Percentiles rank a stretch among this genome's conserved stretches.
Conservation (phyloP, 2,888 invertebrate species). For the Laothoe populi region DNA sequence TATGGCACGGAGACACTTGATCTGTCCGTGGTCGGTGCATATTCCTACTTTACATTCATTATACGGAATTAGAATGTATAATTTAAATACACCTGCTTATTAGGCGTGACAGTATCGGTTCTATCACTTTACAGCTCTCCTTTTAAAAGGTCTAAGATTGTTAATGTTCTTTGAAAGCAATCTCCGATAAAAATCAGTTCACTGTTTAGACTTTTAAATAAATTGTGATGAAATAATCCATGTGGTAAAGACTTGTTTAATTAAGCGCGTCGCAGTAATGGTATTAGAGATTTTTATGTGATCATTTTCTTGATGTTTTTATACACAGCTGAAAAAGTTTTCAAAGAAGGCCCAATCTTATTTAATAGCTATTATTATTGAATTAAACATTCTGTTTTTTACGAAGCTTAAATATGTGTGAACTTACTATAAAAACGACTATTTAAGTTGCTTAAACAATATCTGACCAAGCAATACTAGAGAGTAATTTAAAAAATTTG, state of each 20-base stretch:
- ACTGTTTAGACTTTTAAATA: neutral
- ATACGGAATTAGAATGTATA: constrained; percentile 2
- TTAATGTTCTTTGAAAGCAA: neutral
- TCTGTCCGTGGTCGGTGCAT: neutral
- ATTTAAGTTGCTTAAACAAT: no score
- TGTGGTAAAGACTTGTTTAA: no score
- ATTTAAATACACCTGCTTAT: constrained; percentile 13
- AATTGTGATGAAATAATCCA: neutral
- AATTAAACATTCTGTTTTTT: no score
- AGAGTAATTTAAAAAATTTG: no score
- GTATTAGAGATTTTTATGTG: neutral
- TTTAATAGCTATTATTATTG: no score
- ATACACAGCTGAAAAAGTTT: no score
- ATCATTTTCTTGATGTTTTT: no score
- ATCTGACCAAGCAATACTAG: no score
- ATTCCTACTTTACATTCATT: constrained; percentile 10
- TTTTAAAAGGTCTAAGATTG: constrained; percentile 3
- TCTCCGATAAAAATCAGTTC: neutral
- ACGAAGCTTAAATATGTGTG: no score
- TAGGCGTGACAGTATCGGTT: neutral
- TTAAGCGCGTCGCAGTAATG: neutral
- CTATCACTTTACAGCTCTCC: neutral
- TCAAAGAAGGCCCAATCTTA: no score
- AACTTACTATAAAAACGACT: no score
- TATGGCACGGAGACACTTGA: constrained; percentile 13